Evolutionary conservation across 2,797 vertebrate species (phyloP), one percentile per base, ranked within the genome.

Genomic region (Aphelocoma californica): DNA sequence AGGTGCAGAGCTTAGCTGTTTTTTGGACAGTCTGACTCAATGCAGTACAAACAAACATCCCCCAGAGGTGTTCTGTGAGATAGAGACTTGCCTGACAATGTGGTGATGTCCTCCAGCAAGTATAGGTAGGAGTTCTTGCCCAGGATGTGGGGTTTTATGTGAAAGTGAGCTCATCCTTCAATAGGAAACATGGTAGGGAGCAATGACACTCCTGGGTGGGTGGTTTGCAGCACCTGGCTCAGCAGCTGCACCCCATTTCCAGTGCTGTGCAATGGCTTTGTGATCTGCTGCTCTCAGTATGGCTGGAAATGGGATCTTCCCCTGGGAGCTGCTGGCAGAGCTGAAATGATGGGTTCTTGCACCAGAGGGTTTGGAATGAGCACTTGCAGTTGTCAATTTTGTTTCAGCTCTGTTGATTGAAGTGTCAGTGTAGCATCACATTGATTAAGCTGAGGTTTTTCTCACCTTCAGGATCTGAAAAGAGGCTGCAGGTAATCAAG

Each of bases 11-110:
- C 31, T 87, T 18, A 21, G 50, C 53, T 90, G 25, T 0, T 77
- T 77, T 50, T 24, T 62, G 71, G 62, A 34, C 34, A n/a, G 40
- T 54, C 34, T 71, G 78, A 74, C 31, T 40, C 34, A 17, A 36
- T 19, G 10, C 56, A 53, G n/a, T 38, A 38, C 42, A 60, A 11
- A 18, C 42, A 47, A 7, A 18, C 21, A 47, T 34, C 25, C 40
- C 32, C 64, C 44, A 13, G 54, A 72, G 21, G 23, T 84, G 15
- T 28, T 86, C 21, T 78, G 57, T 4, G 36, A 65, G 57, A 4
- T 0, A 2, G 13, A 58, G 17, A 10, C 56, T 69, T 81, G 60
- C 21, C 11, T 26, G 34, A 19, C 1, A 3, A 25, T 0, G 1
- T 9, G 8, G 31, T 81, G 70, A 17, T 79, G 40, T 45, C 58